Percentiles rank a stretch among this genome's conserved stretches.
Evolutionary conservation across 2,797 vertebrate genomes (phyloP).

Genomic region (Aphelocoma californica): DNA sequence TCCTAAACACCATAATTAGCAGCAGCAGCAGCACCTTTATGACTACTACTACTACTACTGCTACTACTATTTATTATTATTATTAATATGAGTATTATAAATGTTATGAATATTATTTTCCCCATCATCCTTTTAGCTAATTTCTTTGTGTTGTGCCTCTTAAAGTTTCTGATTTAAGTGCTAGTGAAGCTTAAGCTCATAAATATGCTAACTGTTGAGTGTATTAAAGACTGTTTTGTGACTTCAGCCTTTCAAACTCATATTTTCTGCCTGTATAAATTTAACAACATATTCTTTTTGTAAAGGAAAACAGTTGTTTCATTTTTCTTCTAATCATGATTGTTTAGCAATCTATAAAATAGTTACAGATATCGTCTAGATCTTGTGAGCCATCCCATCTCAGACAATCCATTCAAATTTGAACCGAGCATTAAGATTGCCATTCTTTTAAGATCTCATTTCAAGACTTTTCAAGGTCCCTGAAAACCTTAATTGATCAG

Average conservation of each 20-base stretch:
- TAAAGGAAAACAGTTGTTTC: background rate
- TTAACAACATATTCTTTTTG: background rate
- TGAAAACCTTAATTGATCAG: background rate
- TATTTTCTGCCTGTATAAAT: background rate
- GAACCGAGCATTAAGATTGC: background rate
- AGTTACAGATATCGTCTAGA: background rate
- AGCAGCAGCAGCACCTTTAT: background rate
- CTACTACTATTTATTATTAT: background rate
- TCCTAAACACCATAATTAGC: background rate
- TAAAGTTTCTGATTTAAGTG: background rate
- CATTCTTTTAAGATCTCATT: background rate
- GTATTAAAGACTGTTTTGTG: background rate
- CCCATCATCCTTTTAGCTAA: background rate
- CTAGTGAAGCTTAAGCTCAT: background rate
- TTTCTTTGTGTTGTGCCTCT: background rate
- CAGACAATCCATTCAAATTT: background rate
- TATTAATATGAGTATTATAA: background rate
- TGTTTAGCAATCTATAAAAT: background rate
- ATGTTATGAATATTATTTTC: background rate
- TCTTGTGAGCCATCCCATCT: background rate
- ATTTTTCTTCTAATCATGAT: background rate
- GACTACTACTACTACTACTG: background rate
- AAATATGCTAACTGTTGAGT: background rate
- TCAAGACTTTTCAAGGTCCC: background rate
- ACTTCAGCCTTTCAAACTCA: background rate